Evolutionary conservation across 1,140 invertebrate genomes (phyloP).

Genomic region (Portunus trituberculatus): DNA sequence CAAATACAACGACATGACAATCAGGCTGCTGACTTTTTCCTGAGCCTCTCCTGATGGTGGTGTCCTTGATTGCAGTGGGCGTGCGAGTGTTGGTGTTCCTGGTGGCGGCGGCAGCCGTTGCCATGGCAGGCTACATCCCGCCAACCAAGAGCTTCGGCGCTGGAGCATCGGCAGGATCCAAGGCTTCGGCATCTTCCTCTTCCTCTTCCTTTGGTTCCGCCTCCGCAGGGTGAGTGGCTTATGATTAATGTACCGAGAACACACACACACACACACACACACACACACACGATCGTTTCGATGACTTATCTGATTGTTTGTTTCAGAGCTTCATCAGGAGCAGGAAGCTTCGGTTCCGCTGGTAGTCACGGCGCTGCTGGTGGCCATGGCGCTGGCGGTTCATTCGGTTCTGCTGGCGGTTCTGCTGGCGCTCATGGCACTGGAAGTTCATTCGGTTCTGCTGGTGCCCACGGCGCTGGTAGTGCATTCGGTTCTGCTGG

Average conservation of each 20-base stretch:
- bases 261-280: conserved; percentile 22
- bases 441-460: not conserved
- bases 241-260: not conserved
- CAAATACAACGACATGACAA: not conserved
- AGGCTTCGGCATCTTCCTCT: not conserved
- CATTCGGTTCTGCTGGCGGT: not conserved
- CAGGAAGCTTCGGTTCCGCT: not conserved
- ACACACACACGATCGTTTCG: not conserved
- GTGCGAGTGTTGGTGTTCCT: not conserved
- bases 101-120: not conserved
- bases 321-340: not conserved
- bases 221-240: not conserved
- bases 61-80: not conserved
- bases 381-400: not conserved
- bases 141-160: not conserved
- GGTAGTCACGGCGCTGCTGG: not conserved
- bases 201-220: not conserved
- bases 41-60: not conserved
- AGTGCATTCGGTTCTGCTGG: not conserved
- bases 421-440: not conserved
- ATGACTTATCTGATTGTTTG: not conserved
- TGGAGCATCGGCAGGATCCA: not conserved
- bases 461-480: not conserved
- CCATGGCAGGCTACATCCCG: not conserved
- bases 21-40: not conserved